phyloP scores from a whole-genome alignment of 2,888 invertebrate species.

The Protonemura montana region DNA sequence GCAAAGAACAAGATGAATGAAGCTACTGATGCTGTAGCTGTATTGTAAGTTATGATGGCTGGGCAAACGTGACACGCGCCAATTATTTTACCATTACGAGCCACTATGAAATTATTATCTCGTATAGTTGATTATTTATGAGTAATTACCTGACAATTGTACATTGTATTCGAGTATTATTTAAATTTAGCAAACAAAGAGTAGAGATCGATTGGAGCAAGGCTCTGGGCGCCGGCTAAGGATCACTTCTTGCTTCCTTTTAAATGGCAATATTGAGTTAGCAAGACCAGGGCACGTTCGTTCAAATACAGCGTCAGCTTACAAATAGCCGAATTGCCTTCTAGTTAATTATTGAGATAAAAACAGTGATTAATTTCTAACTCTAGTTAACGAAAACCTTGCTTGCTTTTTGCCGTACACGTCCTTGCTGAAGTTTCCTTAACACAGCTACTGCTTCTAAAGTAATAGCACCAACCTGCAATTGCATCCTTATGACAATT shows the following conservation, averaged over 20 bases:
- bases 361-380: not conserved
- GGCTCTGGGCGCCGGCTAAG: not conserved
- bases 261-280: too few species aligned
- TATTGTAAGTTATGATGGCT: not conserved
- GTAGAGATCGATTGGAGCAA: not conserved
- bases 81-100: slow-evolving; percentile 5
- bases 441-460: not conserved
- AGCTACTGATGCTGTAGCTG: not conserved
- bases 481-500: not conserved
- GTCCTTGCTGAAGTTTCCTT: not conserved
- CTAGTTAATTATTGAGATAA: not conserved
- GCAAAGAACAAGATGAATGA: not conserved
- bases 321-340: not conserved
- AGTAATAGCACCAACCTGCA: not conserved
- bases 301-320: not conserved
- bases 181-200: not conserved
- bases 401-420: not conserved
- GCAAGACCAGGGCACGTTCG: not conserved
- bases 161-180: slow-evolving; percentile 1
- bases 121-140: slow-evolving; percentile 12
- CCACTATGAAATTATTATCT: slow-evolving; percentile 4
- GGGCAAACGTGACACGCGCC: not conserved
- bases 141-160: not conserved
- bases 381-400: not conserved
- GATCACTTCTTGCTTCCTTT: not conserved